A percentile compares a stretch with the other conserved stretches of the same genome.
phyloP scores from a whole-genome alignment of 35 echinoderm and acorn worm genomes.

The Anneissia japonica region DNA sequence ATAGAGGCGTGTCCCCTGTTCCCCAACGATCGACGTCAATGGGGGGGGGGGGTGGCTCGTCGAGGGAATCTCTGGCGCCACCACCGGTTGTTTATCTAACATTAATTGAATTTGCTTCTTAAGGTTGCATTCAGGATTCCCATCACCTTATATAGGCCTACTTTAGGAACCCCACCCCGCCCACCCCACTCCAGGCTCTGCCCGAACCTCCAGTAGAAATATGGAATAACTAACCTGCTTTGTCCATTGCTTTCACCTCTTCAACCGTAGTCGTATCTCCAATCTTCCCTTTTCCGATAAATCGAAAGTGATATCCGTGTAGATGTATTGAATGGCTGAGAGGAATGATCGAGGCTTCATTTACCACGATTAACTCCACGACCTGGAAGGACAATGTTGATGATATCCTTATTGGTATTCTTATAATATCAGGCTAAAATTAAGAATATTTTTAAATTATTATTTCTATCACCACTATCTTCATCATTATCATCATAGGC shows the following conservation, averaged over 20 bases:
- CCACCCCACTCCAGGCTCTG: too few relatives aligned
- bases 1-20: too few relatives aligned
- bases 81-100: too few relatives aligned
- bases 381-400: conserved; percentile 32
- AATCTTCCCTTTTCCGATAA: conserved; percentile 29
- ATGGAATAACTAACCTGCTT: conserved; percentile 25
- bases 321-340: conserved; percentile 57
- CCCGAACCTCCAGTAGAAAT: too few relatives aligned
- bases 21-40: too few relatives aligned
- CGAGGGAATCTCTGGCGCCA: too few relatives aligned
- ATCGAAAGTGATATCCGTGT: conserved; percentile 43
- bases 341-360: conserved; percentile 21
- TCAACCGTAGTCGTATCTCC: conserved; percentile 21
- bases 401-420: background rate
- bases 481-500: background rate
- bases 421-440: background rate
- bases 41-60: too few relatives aligned
- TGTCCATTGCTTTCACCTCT: conserved; percentile 37
- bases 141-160: too few relatives aligned
- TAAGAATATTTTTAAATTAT: background rate
- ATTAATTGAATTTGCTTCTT: too few relatives aligned
- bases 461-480: background rate
- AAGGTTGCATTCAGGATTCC: too few relatives aligned
- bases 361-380: conserved; percentile 43
- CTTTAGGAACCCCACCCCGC: too few relatives aligned